A percentile compares a stretch with the other conserved stretches of the same genome.
These are phyloP conservation scores for Etheostoma perlongum DNA, from an alignment of 2,797 vertebrate species.

Conservation along the genomic window DNA sequence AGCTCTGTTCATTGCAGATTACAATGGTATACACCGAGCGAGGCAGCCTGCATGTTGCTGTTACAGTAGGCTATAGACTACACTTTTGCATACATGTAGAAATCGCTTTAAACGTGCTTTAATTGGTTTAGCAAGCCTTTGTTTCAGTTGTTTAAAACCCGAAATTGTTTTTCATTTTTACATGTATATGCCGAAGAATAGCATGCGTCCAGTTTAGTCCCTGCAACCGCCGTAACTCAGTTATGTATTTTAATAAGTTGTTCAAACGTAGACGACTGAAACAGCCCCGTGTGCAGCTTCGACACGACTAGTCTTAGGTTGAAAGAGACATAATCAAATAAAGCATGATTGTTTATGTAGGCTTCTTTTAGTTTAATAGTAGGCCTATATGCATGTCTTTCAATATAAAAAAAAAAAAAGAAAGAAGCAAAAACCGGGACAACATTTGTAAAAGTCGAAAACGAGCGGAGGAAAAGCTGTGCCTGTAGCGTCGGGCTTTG, in stretches of 20 bases:
- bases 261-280: constrained; percentile 21
- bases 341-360: constrained; percentile 19
- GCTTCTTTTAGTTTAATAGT: constrained; percentile 1
- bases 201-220: neutral
- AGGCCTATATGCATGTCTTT: constrained; percentile 19
- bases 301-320: constrained; percentile 5
- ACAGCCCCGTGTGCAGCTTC: constrained; percentile 21
- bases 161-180: neutral
- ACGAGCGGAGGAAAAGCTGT: constrained; percentile 53
- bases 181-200: neutral
- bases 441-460: constrained; percentile 37
- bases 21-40: constrained; percentile 20
- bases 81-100: constrained; percentile 32
- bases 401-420: constrained; percentile 30
- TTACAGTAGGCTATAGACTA: constrained; percentile 3
- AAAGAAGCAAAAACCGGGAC: neutral
- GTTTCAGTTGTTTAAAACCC: constrained; percentile 22
- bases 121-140: constrained; percentile 1
- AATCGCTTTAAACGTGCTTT: constrained; percentile 33
- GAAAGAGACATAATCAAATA: constrained; percentile 51
- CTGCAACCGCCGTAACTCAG: constrained; percentile 29
- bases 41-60: constrained; percentile 31
- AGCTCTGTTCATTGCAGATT: constrained; percentile 38
- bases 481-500: constrained; percentile 46
- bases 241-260: constrained; percentile 66